These are phyloP conservation scores for Deilephila elpenor DNA, from an alignment of 2,888 invertebrate genomes.

Conservation along the genomic window DNA sequence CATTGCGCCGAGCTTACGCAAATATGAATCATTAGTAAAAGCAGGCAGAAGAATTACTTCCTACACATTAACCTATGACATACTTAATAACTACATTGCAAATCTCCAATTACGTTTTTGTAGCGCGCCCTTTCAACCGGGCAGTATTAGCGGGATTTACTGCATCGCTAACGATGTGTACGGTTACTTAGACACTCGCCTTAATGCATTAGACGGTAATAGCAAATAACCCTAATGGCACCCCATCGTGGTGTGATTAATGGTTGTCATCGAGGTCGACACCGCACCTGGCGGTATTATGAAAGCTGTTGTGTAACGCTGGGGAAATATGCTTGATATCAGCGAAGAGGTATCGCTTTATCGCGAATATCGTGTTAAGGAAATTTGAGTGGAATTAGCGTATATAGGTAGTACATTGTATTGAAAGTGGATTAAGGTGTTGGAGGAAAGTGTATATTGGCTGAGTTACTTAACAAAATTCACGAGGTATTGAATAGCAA, in stretches of 20 bases:
- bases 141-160: background rate
- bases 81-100: too few relatives aligned
- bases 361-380: background rate
- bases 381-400: background rate
- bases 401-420: too few relatives aligned
- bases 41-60: too few relatives aligned
- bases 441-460: too few relatives aligned
- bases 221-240: conserved; percentile 42
- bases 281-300: conserved; percentile 48
- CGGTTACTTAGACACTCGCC: conserved; percentile 34
- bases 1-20: too few relatives aligned
- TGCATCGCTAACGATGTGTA: conserved; percentile 35
- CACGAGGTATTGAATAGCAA: too few relatives aligned
- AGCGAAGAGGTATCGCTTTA: background rate
- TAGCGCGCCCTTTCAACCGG: background rate
- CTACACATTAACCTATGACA: too few relatives aligned
- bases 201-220: conserved; percentile 39
- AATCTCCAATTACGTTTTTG: background rate
- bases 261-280: conserved; percentile 47
- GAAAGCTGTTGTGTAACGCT: conserved; percentile 39
- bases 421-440: too few relatives aligned
- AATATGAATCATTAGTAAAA: too few relatives aligned
- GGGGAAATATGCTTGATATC: background rate
- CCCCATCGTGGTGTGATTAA: conserved; percentile 55
- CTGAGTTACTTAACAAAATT: too few relatives aligned